Evolutionary conservation across 2,888 invertebrate species (phyloP).

Genomic region (Dyspetes luteomarginatus): DNA sequence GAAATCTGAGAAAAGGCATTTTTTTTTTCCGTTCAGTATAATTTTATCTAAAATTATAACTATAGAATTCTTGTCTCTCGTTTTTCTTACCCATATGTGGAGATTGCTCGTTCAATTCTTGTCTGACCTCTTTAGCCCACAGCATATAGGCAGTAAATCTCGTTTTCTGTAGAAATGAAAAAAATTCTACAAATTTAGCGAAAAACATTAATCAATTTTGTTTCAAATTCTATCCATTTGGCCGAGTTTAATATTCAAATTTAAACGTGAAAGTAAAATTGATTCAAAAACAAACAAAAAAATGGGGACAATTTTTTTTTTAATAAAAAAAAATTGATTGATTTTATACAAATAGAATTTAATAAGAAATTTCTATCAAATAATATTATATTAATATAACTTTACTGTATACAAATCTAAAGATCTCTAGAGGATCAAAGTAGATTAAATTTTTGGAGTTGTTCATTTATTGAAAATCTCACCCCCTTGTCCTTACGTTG

Average conservation of each 20-base stretch:
- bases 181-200: slow-evolving; percentile 18
- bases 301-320: too few species aligned
- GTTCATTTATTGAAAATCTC: slow-evolving; percentile 74
- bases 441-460: too few species aligned
- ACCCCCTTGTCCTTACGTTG: slow-evolving; percentile 92
- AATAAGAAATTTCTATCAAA: too few species aligned
- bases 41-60: background rate
- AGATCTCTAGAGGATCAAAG: slow-evolving; percentile 54
- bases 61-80: background rate
- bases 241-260: background rate
- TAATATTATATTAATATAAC: too few species aligned
- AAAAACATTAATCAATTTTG: slow-evolving; percentile 1
- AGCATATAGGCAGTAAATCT: slow-evolving; percentile 95
- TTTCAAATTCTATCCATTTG: background rate
- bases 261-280: background rate
- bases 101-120: slow-evolving; percentile 88
- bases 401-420: too few species aligned
- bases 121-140: slow-evolving; percentile 94
- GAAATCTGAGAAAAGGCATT: slow-evolving; percentile 85
- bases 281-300: background rate
- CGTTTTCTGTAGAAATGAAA: slow-evolving; percentile 85
- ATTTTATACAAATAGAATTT: too few species aligned
- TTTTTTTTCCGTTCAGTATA: too few species aligned
- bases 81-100: slow-evolving; percentile 88
- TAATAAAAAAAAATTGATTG: slow-evolving; percentile 11